These are phyloP conservation scores for Bathynomus jamesi DNA, from an alignment of 1,140 invertebrate genomes.

Conservation along the genomic window DNA sequence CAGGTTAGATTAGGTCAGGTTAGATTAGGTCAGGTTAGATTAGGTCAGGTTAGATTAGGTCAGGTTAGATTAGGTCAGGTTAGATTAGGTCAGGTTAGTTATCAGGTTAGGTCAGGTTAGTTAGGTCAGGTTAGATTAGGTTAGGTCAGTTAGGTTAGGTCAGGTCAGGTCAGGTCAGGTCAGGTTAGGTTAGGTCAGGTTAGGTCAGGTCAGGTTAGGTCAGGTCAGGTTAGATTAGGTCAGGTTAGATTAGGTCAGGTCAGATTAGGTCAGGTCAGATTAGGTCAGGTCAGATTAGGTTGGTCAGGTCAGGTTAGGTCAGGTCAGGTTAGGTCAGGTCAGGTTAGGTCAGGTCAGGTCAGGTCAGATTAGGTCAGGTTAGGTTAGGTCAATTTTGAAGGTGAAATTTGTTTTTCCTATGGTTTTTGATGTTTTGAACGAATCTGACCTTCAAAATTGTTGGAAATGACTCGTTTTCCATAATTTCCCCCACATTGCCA, in stretches of 20 bases:
- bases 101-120: not conserved
- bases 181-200: not conserved
- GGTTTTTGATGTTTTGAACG: too few species aligned
- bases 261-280: not conserved
- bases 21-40: not conserved
- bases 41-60: not conserved
- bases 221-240: not conserved
- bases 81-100: not conserved
- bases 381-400: not conserved
- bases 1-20: not conserved
- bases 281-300: not conserved
- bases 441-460: too few species aligned
- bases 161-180: not conserved
- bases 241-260: not conserved
- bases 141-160: not conserved
- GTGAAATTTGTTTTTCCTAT: too few species aligned
- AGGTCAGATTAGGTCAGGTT: not conserved
- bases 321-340: not conserved
- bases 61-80: not conserved
- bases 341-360: not conserved
- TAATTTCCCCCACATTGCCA: too few species aligned
- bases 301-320: not conserved
- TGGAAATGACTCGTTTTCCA: too few species aligned
- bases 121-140: not conserved
- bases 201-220: not conserved